These are phyloP conservation scores for Macquaria ambigua DNA, from an alignment of 2,113 vertebrate species.

Conservation along the genomic window DNA sequence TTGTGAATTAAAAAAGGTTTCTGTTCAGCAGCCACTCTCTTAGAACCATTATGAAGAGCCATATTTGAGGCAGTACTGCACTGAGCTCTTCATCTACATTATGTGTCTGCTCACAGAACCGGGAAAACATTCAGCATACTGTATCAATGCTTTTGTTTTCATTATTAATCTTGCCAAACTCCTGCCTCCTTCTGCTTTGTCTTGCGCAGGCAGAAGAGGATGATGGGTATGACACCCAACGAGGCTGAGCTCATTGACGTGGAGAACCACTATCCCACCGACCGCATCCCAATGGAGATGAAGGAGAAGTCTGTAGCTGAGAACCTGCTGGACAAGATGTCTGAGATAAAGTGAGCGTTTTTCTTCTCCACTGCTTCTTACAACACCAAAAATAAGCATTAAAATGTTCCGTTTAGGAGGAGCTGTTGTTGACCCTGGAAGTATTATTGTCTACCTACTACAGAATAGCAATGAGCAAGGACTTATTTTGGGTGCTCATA, in stretches of 20 bases:
- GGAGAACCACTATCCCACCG: slow-evolving; percentile 87
- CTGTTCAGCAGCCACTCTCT: background rate
- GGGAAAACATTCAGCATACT: background rate
- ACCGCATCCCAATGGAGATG: slow-evolving; percentile 86
- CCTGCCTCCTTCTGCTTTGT: background rate
- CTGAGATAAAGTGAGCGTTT: slow-evolving; percentile 89
- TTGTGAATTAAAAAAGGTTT: background rate
- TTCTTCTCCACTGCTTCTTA: background rate
- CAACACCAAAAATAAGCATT: background rate
- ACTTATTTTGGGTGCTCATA: background rate
- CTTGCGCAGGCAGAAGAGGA: slow-evolving; percentile 87
- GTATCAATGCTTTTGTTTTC: background rate
- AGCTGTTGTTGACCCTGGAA: background rate
- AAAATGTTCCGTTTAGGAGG: background rate
- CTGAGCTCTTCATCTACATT: background rate
- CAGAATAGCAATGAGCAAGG: background rate
- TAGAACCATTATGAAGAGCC: background rate
- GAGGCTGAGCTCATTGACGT: slow-evolving; percentile 88
- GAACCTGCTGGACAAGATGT: slow-evolving; percentile 86
- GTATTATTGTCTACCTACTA: background rate
- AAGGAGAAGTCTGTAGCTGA: slow-evolving; percentile 91
- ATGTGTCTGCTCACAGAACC: background rate
- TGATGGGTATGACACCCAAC: slow-evolving; percentile 93
- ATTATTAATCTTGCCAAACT: background rate
- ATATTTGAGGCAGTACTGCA: background rate